Conservation (phyloP, 2,113 vertebrate genomes). For the Bucco capensis region DNA sequence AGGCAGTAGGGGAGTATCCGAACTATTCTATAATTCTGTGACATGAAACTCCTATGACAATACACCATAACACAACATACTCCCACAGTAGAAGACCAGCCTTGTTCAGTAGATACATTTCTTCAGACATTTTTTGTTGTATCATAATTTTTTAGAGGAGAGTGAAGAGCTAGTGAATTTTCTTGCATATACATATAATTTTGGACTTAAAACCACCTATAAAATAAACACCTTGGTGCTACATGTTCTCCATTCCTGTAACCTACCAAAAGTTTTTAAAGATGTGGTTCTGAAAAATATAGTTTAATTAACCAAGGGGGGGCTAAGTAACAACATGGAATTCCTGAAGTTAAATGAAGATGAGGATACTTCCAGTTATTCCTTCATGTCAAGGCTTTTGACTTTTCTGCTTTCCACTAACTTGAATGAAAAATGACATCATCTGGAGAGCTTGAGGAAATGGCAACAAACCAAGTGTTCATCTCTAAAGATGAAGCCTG, state of each 20-base stretch:
- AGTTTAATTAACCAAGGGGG: background rate
- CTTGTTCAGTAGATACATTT: background rate
- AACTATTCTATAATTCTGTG: background rate
- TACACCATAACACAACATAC: too few species aligned
- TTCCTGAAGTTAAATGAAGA: background rate
- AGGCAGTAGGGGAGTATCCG: too few species aligned
- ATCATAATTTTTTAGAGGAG: background rate
- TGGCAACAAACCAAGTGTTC: fast-evolving
- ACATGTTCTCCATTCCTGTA: fast-evolving
- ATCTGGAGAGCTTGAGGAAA: background rate
- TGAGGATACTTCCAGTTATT: background rate
- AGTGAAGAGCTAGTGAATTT: background rate
- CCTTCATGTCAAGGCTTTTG: background rate
- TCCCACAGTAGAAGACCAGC: background rate
- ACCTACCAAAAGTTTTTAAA: background rate
- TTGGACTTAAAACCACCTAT: background rate
- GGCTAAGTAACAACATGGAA: background rate
- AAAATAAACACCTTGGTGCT: background rate
- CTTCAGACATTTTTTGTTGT: background rate
- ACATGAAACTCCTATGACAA: background rate
- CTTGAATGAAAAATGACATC: background rate
- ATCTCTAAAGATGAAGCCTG: fast-evolving
- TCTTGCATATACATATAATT: background rate
- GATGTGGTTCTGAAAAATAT: background rate
- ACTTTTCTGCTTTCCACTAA: background rate